A percentile compares a stretch with the other conserved stretches of the same genome.
phyloP scores from a whole-genome alignment of 1,140 invertebrate genomes.

The Sitodiplosis mosellana region DNA sequence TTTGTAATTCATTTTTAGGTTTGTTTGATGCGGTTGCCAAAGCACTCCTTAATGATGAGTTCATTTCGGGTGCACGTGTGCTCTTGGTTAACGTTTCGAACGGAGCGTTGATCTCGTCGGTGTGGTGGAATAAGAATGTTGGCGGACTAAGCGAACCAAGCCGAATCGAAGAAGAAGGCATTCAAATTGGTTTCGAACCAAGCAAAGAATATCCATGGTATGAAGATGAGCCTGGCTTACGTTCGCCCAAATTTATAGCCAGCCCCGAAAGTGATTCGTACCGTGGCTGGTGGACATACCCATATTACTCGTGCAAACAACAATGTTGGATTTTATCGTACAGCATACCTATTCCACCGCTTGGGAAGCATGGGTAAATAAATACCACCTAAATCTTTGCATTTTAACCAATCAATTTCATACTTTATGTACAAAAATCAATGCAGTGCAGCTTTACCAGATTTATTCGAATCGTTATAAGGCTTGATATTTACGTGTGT shows the following conservation, averaged over 20 bases:
- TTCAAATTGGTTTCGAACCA: constrained; percentile 31
- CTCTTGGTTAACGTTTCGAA: constrained; percentile 39
- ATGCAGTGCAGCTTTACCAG: neutral
- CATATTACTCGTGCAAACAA: constrained; percentile 55
- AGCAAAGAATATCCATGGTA: constrained; percentile 35
- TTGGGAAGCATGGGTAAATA: constrained; percentile 34
- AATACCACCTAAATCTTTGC: constrained; percentile 1
- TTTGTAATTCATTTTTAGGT: neutral
- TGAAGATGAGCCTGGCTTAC: constrained; percentile 30
- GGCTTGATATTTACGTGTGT: constrained; percentile 1
- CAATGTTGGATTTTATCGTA: constrained; percentile 60
- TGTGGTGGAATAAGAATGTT: constrained; percentile 34
- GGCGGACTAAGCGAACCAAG: constrained; percentile 28
- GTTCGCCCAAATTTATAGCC: constrained; percentile 51
- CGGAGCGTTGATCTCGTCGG: constrained; percentile 30
- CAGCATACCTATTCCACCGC: constrained; percentile 46
- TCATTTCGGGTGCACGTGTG: constrained; percentile 34
- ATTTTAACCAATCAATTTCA: neutral
- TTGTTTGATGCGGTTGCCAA: constrained; percentile 31
- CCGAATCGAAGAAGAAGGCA: constrained; percentile 26
- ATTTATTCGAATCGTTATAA: neutral
- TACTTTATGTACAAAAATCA: neutral
- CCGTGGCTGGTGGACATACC: constrained; percentile 61
- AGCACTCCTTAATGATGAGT: constrained; percentile 34
- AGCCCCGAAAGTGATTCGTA: constrained; percentile 41